A percentile compares a stretch with the other conserved stretches of the same genome.
Evolutionary conservation across 2,113 vertebrate genomes (phyloP).

Genomic region (Scartelaos histophorus): DNA sequence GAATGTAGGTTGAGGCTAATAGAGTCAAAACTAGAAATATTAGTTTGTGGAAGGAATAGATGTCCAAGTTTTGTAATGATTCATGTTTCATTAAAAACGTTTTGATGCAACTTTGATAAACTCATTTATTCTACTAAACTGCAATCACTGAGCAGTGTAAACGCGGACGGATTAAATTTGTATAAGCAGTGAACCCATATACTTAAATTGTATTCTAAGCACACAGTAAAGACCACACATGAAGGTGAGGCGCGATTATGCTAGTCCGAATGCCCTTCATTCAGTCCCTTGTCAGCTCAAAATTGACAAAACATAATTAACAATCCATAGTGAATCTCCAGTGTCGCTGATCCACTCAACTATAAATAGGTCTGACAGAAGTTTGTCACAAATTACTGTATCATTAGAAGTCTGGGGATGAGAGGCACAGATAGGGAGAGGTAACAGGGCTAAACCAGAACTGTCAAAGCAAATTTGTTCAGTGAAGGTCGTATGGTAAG

Average conservation of each 20-base stretch:
- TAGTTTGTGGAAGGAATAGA: slow-evolving; percentile 18
- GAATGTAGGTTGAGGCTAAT: slow-evolving; percentile 71
- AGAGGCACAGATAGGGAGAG: slow-evolving; percentile 2
- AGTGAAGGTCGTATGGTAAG: slow-evolving; percentile 27
- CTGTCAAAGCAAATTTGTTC: slow-evolving; percentile 10
- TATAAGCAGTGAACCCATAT: background rate
- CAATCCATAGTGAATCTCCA: slow-evolving; percentile 29
- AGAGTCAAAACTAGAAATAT: slow-evolving; percentile 26
- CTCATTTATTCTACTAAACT: background rate
- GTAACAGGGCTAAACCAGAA: slow-evolving; percentile 9
- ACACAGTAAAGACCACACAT: background rate
- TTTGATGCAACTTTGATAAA: background rate
- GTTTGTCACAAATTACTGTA: slow-evolving; percentile 25
- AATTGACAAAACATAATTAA: slow-evolving; percentile 51
- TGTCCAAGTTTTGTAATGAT: background rate
- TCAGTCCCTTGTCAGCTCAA: slow-evolving; percentile 8
- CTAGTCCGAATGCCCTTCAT: slow-evolving; percentile 21
- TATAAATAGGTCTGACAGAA: slow-evolving; percentile 50
- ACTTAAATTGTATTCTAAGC: background rate
- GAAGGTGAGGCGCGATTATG: slow-evolving; percentile 10
- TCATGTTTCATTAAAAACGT: slow-evolving; percentile 4
- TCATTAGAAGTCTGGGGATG: slow-evolving; percentile 22
- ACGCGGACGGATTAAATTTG: background rate
- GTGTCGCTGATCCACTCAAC: background rate
- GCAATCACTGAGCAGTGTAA: background rate